Base-by-base conservation (phyloP, 1,140 invertebrate species). In the Bradysia coprophila region DNA sequence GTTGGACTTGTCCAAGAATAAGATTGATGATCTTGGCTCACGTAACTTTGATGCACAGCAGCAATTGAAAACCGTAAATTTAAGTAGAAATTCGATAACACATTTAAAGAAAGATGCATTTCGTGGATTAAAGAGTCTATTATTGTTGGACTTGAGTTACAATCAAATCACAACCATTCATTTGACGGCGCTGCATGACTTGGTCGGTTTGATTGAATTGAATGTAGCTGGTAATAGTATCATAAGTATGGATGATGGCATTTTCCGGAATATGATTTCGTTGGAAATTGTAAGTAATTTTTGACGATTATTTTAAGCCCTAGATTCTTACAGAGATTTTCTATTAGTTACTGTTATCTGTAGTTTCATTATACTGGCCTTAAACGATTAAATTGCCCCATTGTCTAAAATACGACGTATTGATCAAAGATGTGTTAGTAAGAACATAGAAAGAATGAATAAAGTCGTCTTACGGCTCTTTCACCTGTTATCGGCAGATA, bases 1-100 rank as follows among this genome's bases (percentile, higher is more conserved):
- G 15, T 67, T 92, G 13, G 81, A 88, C 56, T 66, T 92, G n/a
- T 80, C 80, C 8, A 69, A 73, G 50, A 92, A 91, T 61, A 68
- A 72, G 51, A 78, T 92, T 40, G 71, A 73, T 53, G 75, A 75
- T 10, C 57, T 90, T 42, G 83, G 82, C 47, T 71, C 71, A 46
- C 72, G 74, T 46, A 87, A 88, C 56, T 90, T 92, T 50, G 72
- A 79, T 44, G 70, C 71, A 36, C 84, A 87, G 48, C 65, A 66
- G 18, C 71, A 72, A 32, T 65, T 91, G 48, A 64, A 71, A 15
- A 67, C 67, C 20, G 63, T 91, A 1, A 87, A 88, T 57, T 64
- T 84, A 11, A 86, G 81, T 54, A 65, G 73, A 39, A 90, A 89
- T 62, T 61, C 67, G 20, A 71, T 88, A 4, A 69, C 72, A 47